These are phyloP conservation scores for Ranitomeya variabilis DNA, from an alignment of 2,113 vertebrate species.

Conservation along the genomic window DNA sequence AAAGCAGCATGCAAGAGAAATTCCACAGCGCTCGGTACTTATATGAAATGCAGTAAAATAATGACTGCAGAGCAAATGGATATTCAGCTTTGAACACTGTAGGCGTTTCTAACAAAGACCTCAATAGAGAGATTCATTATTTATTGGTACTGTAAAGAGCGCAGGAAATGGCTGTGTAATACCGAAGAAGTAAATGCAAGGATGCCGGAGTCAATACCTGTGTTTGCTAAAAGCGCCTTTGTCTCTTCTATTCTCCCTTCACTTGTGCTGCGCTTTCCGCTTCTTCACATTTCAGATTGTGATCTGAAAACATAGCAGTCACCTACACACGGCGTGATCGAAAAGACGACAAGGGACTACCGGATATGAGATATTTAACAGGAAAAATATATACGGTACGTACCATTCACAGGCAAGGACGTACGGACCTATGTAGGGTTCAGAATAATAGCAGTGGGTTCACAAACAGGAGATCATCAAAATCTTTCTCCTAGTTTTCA, in stretches of 20 bases:
- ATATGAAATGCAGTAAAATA: conserved; percentile 1
- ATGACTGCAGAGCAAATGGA: neutral
- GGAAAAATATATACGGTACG: neutral
- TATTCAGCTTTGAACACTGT: neutral
- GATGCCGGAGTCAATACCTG: neutral
- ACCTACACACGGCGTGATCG: neutral
- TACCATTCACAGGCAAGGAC: neutral
- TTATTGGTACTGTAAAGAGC: conserved; percentile 25
- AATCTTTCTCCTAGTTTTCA: no score
- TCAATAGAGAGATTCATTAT: conserved; percentile 13
- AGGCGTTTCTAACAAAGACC: conserved; percentile 21
- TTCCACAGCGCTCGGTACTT: neutral
- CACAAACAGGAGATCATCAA: no score
- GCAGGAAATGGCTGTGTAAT: neutral
- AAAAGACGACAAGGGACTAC: neutral
- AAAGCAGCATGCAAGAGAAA: neutral
- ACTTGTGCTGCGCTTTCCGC: neutral
- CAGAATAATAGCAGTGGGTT: no score
- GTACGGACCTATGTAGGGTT: no score
- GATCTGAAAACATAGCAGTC: neutral
- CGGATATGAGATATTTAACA: neutral
- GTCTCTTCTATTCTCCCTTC: neutral
- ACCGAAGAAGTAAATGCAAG: neutral
- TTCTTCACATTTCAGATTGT: neutral
- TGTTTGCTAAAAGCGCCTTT: neutral